Percentiles rank a stretch among this genome's conserved stretches.
Evolutionary conservation across 2,888 invertebrate species (phyloP).

Genomic region (Apodemia mormo): DNA sequence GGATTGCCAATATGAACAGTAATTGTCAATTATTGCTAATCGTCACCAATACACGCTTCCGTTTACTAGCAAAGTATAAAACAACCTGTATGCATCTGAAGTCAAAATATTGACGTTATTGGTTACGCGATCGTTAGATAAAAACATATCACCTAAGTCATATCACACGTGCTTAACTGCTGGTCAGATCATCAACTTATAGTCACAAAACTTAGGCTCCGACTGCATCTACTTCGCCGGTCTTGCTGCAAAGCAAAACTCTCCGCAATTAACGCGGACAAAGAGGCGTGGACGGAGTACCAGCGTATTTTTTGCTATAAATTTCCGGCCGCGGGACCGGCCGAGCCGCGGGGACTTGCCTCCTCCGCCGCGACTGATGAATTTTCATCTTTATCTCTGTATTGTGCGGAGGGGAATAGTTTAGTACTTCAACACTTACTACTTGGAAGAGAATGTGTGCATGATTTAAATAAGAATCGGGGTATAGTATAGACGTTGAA

Average conservation of each 20-base stretch:
- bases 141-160: neutral
- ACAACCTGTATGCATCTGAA: neutral
- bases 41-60: neutral
- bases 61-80: neutral
- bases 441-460: too few relatives aligned
- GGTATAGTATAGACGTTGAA: too few relatives aligned
- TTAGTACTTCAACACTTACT: too few relatives aligned
- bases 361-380: too few relatives aligned
- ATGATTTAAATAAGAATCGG: too few relatives aligned
- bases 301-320: neutral
- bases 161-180: neutral
- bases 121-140: neutral
- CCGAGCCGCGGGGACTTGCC: too few relatives aligned
- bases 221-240: neutral
- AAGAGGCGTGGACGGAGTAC: neutral
- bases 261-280: neutral
- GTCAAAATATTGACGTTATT: neutral
- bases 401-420: too few relatives aligned
- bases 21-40: neutral
- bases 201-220: neutral
- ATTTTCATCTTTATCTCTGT: too few relatives aligned
- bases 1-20: neutral
- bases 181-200: neutral
- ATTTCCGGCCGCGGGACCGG: too few relatives aligned
- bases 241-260: neutral